Conservation (phyloP, 2,888 invertebrate species). For the Leptopilina drosophilae region DNA sequence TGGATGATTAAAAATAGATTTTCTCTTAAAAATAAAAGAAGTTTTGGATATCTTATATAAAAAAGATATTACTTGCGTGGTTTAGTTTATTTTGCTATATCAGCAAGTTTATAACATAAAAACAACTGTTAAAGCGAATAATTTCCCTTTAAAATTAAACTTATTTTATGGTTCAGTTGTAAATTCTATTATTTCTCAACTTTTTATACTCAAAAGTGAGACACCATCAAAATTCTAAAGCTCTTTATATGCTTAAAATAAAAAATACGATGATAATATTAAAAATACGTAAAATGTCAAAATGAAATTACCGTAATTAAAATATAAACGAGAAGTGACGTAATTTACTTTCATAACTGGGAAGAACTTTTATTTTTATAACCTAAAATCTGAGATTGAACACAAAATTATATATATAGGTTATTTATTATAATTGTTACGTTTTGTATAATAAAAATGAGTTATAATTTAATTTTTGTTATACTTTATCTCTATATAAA, state of each 20-base stretch:
- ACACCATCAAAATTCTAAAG: slow-evolving; percentile 1
- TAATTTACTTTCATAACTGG: no score
- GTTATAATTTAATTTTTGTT: no score
- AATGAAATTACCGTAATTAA: no score
- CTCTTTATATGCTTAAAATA: background rate
- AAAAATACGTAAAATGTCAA: no score
- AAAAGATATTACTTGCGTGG: background rate
- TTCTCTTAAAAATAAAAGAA: background rate
- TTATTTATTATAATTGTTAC: no score
- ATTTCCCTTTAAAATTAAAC: background rate
- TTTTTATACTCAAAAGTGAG: background rate
- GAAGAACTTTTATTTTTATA: no score
- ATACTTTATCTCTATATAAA: no score
- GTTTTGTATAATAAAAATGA: no score
- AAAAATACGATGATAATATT: background rate
- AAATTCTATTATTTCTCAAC: background rate
- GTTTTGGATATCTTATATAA: background rate
- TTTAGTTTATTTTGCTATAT: background rate
- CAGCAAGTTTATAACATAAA: slow-evolving; percentile 11
- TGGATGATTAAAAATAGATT: background rate
- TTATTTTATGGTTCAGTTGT: background rate
- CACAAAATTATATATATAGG: no score
- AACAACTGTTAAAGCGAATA: background rate
- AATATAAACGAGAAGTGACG: no score
- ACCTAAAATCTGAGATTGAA: no score